phyloP scores from a whole-genome alignment of 2,797 vertebrate species.

The Prionace glauca region DNA sequence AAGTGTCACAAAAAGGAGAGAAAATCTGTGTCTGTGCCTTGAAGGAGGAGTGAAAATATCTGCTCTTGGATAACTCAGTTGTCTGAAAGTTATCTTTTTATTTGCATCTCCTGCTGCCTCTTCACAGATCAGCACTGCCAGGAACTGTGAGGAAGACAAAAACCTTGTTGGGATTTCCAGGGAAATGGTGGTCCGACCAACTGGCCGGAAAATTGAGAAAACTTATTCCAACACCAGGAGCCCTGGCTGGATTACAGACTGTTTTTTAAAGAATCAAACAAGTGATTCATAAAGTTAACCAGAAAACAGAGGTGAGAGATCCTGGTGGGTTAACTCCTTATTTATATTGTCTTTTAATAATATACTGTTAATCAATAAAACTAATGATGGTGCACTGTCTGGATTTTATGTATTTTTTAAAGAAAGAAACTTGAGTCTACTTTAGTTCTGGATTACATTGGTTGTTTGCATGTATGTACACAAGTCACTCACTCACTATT shows the following conservation, averaged over 20 bases:
- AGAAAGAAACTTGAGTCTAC: no score
- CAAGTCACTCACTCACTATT: no score
- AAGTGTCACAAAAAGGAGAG: background rate
- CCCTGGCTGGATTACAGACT: background rate
- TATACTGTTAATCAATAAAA: no score
- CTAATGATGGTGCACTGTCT: no score
- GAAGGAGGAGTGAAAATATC: background rate
- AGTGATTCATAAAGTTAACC: no score
- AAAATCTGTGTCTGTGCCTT: background rate
- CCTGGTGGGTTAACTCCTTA: no score
- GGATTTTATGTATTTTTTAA: no score
- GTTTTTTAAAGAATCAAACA: no score
- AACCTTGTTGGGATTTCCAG: background rate
- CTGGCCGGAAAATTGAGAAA: background rate
- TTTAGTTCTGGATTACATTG: no score
- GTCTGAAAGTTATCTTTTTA: background rate
- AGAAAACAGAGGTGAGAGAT: no score
- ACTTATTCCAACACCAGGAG: background rate
- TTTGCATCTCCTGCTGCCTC: background rate
- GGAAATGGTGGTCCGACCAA: background rate
- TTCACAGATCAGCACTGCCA: background rate
- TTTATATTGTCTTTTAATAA: no score
- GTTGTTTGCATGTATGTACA: no score
- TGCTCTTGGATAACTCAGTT: background rate
- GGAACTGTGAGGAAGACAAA: background rate